Percentiles rank a stretch among this genome's conserved stretches.
Conservation (phyloP, 2,113 vertebrate genomes). For the Cyanoliseus patagonus region DNA sequence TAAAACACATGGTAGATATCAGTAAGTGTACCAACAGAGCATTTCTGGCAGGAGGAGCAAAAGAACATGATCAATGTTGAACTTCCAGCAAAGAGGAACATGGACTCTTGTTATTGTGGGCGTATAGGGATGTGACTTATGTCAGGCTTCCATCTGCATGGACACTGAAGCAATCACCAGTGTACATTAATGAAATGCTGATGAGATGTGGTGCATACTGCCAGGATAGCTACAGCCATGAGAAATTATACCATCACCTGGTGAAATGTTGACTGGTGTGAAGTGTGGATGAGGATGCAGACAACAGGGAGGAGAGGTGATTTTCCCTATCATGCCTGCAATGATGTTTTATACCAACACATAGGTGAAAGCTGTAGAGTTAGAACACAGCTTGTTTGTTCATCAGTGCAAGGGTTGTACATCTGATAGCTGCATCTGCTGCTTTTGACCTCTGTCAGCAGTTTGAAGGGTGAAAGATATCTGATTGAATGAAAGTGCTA, state of each 20-base stretch:
- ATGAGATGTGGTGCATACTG: neutral
- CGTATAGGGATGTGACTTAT: neutral
- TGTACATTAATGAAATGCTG: neutral
- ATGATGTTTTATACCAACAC: neutral
- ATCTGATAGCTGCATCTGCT: neutral
- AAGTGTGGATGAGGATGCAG: neutral
- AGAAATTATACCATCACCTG: neutral
- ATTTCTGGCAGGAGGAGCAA: neutral
- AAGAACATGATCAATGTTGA: neutral
- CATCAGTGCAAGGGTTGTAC: neutral
- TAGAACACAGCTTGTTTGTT: conserved; percentile 6
- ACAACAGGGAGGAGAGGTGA: neutral
- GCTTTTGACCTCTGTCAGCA: neutral
- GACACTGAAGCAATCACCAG: neutral
- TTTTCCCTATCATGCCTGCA: neutral
- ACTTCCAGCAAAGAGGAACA: neutral
- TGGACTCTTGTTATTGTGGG: neutral
- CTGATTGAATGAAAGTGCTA: conserved; percentile 6
- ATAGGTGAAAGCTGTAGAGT: neutral
- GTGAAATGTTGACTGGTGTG: neutral
- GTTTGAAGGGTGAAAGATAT: neutral
- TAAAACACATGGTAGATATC: neutral
- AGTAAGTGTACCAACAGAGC: neutral
- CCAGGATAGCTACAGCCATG: neutral
- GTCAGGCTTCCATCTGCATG: neutral